Evolutionary conservation across 2,113 vertebrate genomes (phyloP).

Genomic region (Tylochromis polylepis): DNA sequence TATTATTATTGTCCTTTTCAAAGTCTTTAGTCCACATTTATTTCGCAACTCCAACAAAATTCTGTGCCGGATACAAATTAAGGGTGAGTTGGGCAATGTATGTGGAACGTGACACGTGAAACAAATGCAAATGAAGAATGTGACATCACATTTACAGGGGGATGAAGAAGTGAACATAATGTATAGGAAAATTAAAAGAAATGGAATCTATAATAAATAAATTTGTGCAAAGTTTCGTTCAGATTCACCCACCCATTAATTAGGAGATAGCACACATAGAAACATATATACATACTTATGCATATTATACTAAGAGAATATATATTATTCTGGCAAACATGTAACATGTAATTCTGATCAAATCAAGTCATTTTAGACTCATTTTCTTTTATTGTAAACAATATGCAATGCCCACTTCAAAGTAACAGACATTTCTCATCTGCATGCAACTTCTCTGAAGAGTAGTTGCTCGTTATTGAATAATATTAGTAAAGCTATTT

Average conservation of each 20-base stretch:
- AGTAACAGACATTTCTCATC: neutral
- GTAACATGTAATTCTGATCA: neutral
- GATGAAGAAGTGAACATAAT: neutral
- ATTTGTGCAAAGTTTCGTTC: neutral
- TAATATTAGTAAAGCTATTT: neutral
- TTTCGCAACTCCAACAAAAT: neutral
- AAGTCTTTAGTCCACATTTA: neutral
- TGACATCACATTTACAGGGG: neutral
- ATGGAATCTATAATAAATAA: neutral
- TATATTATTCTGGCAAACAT: neutral
- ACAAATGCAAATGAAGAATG: neutral
- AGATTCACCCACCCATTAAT: neutral
- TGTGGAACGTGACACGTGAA: neutral
- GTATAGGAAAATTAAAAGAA: neutral
- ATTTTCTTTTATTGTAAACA: neutral
- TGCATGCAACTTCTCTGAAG: neutral
- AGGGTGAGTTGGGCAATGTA: neutral
- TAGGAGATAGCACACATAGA: neutral
- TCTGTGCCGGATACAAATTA: neutral
- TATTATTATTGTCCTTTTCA: neutral
- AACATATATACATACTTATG: neutral
- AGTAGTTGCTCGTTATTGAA: neutral
- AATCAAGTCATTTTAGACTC: neutral
- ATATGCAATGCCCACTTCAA: neutral
- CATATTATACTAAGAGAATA: neutral